Evolutionary conservation across 2,113 vertebrate genomes (phyloP).

Genomic region (Noctilio leporinus): DNA sequence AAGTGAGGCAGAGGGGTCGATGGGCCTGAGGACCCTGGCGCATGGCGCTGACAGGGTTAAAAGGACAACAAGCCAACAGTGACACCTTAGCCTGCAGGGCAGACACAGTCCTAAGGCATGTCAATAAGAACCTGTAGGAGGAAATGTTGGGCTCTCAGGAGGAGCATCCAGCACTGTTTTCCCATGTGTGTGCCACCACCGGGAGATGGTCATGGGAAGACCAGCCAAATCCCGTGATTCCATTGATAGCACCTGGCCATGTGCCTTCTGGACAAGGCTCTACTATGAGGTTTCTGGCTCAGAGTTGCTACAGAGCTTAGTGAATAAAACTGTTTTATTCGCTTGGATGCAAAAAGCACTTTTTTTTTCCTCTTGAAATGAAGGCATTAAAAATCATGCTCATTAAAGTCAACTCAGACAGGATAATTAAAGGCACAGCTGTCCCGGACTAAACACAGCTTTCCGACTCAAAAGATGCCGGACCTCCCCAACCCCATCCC

Average conservation of each 20-base stretch:
- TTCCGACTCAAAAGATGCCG: neutral
- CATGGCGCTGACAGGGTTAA: too few relatives aligned
- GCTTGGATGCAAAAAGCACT: slow-evolving; percentile 15
- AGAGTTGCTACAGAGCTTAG: neutral
- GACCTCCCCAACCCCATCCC: neutral
- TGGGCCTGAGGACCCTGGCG: too few relatives aligned
- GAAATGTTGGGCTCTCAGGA: neutral
- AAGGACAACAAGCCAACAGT: neutral
- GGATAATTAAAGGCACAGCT: slow-evolving; percentile 63
- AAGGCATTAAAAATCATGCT: slow-evolving; percentile 56
- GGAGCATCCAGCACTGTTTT: neutral
- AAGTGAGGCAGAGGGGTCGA: neutral
- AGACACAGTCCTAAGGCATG: neutral
- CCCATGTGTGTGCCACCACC: neutral
- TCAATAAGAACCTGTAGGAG: neutral
- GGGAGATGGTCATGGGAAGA: neutral
- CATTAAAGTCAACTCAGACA: slow-evolving; percentile 64
- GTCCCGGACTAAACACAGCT: slow-evolving; percentile 42
- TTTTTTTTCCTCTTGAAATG: neutral
- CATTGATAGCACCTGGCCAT: neutral
- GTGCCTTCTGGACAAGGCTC: neutral
- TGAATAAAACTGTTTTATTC: slow-evolving; percentile 36
- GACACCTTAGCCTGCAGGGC: neutral
- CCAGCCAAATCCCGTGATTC: neutral
- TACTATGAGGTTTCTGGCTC: neutral